phyloP scores from a whole-genome alignment of 2,113 vertebrate species.

The Cynoglossus semilaevis region DNA sequence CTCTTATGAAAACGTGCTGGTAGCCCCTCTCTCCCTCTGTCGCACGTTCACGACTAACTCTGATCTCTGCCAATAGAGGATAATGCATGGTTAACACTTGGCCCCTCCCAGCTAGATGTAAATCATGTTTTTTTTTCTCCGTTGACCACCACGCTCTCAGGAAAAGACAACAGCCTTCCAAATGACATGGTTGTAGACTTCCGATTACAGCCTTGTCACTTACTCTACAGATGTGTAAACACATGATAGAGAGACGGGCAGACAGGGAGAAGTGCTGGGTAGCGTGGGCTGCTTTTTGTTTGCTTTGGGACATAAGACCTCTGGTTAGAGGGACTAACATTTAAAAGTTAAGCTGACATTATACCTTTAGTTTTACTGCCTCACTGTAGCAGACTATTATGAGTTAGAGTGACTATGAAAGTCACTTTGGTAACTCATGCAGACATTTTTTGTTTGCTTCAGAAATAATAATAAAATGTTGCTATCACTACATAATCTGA shows the following conservation, averaged over 20 bases:
- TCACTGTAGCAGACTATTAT: slow-evolving; percentile 19
- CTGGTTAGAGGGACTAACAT: slow-evolving; percentile 49
- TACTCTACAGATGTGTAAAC: slow-evolving; percentile 59
- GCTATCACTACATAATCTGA: too few relatives aligned
- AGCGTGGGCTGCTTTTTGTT: slow-evolving; percentile 52
- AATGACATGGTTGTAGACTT: slow-evolving; percentile 77
- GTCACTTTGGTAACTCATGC: too few relatives aligned
- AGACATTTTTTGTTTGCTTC: too few relatives aligned
- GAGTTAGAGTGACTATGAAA: slow-evolving; percentile 21
- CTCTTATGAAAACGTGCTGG: slow-evolving; percentile 17
- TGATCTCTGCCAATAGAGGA: slow-evolving; percentile 64
- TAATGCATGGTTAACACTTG: slow-evolving; percentile 66
- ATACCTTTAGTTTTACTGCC: slow-evolving; percentile 41
- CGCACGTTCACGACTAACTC: slow-evolving; percentile 53
- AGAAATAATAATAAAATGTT: too few relatives aligned
- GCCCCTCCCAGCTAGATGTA: slow-evolving; percentile 64
- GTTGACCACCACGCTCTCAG: slow-evolving; percentile 67
- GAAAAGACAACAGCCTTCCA: slow-evolving; percentile 74
- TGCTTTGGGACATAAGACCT: slow-evolving; percentile 39
- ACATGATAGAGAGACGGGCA: slow-evolving; percentile 47
- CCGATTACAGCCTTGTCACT: slow-evolving; percentile 77
- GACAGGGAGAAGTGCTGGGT: slow-evolving; percentile 23
- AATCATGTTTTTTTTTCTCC: slow-evolving; percentile 73
- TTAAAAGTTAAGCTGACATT: slow-evolving; percentile 22
- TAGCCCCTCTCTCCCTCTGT: slow-evolving; percentile 42